Evolutionary conservation across 2,797 vertebrate genomes (phyloP).

Genomic region (Halcyon chelicuti): DNA sequence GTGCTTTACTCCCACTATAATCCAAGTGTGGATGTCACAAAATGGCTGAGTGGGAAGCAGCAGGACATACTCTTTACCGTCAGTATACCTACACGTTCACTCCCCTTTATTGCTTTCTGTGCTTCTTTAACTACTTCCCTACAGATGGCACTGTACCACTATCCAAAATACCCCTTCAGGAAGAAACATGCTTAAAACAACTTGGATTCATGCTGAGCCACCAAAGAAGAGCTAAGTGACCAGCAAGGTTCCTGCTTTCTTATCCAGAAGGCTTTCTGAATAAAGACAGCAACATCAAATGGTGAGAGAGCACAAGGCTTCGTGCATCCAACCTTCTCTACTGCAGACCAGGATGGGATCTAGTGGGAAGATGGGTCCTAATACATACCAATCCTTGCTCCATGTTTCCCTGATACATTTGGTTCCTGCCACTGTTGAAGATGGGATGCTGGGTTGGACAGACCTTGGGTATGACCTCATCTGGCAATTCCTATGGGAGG

Average conservation of each 20-base stretch:
- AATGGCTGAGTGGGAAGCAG: neutral
- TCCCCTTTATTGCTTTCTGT: neutral
- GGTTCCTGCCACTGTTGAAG: neutral
- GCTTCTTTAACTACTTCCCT: conserved; percentile 54
- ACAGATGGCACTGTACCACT: conserved; percentile 70
- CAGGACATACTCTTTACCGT: neutral
- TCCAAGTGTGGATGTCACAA: neutral
- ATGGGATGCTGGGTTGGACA: neutral
- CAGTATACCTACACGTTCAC: neutral
- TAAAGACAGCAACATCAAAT: neutral
- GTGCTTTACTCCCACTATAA: neutral
- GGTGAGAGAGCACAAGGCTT: neutral
- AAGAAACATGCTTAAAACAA: conserved; percentile 7
- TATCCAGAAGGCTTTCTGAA: neutral
- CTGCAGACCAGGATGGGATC: neutral
- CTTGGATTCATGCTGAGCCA: neutral
- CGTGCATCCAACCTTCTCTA: neutral
- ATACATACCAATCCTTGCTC: neutral
- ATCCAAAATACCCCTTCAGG: conserved; percentile 18
- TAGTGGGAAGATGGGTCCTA: neutral
- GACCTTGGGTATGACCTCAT: neutral
- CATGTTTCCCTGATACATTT: neutral
- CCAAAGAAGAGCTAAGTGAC: neutral
- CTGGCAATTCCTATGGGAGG: neutral
- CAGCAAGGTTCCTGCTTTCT: neutral